Evolutionary conservation across 2,888 invertebrate species (phyloP), one percentile per base, ranked within the genome.

Genomic region (Piscicola geometra): DNA sequence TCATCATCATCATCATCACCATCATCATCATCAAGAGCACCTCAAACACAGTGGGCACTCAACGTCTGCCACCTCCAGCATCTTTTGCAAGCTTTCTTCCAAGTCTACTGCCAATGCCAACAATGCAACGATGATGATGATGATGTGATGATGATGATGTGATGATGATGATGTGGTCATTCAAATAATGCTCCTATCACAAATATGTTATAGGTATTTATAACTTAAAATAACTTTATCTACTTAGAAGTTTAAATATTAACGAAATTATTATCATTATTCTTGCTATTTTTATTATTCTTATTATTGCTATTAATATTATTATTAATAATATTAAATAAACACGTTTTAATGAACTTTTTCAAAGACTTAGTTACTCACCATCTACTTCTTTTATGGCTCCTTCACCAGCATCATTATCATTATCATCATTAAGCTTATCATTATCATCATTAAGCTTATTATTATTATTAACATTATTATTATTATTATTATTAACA

Each of bases 11-110:
- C 52, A 71, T 52, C 50, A 47, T 41, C 67, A 71, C 33, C 41
- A 69, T 72, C 50, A 47, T 72, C 30, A 52, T 71, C 50, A 70
- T 35, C 60, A 28, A 15, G 35, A 33, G 18, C 36, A 79, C 79
- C 77, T 76, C 47, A 76, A 77, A 71, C 79, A 79, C 25, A 79
- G 64, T 25, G 76, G 69, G 67, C 79, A 79, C 36, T 79, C 79
- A 52, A 79, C 76, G 64, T 79, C 79, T 25, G 78, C 79, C 12
- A 32, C 30, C 3, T 60, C 36, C 25, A 76, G 2, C 2, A 73
- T 32, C 1, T 30, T 25, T 12, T 56, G 21, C n/a, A 56, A 5
- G 41, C 1, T 2, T 32, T 36, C 64, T 33, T 60, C 15, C 18
- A 35, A 35, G 64, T 35, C 30, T 18, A 28, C 33, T 67, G 35